Percentiles rank a stretch among this genome's conserved stretches.
Evolutionary conservation across 2,113 vertebrate species (phyloP).

Genomic region (Barbus barbus): DNA sequence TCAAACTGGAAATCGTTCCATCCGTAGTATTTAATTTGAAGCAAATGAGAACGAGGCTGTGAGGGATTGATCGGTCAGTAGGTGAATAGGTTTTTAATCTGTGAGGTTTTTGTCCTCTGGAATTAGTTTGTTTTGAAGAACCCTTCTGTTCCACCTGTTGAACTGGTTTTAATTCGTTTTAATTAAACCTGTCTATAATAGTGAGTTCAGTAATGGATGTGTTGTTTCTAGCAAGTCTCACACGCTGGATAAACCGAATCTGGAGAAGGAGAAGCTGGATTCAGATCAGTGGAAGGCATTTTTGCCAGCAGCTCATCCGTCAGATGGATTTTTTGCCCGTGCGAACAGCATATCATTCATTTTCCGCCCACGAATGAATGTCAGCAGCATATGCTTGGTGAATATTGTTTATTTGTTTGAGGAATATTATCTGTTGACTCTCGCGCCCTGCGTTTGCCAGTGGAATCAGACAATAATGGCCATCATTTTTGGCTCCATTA

Average conservation of each 20-base stretch:
- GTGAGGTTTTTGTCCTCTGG: neutral
- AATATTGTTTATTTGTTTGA: neutral
- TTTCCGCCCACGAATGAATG: no score
- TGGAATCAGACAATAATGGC: neutral
- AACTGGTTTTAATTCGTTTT: neutral
- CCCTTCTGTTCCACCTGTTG: neutral
- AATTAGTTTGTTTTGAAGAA: neutral
- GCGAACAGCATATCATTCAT: no score
- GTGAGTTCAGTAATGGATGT: neutral
- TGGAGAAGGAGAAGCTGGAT: neutral
- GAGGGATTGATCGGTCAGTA: no score
- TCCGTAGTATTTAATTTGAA: no score
- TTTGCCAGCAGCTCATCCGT: no score
- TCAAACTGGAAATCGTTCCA: no score
- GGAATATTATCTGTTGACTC: no score
- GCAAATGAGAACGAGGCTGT: no score
- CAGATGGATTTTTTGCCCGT: no score
- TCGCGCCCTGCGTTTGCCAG: neutral
- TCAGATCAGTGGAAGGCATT: neutral
- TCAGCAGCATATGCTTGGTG: neutral
- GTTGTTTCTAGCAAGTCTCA: neutral
- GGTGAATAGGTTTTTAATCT: neutral
- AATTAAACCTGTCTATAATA: neutral
- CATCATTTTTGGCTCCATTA: no score
- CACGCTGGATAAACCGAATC: neutral